These are phyloP conservation scores for Sinocyclocheilus grahami DNA, from an alignment of 2,113 vertebrate species.

Conservation along the genomic window DNA sequence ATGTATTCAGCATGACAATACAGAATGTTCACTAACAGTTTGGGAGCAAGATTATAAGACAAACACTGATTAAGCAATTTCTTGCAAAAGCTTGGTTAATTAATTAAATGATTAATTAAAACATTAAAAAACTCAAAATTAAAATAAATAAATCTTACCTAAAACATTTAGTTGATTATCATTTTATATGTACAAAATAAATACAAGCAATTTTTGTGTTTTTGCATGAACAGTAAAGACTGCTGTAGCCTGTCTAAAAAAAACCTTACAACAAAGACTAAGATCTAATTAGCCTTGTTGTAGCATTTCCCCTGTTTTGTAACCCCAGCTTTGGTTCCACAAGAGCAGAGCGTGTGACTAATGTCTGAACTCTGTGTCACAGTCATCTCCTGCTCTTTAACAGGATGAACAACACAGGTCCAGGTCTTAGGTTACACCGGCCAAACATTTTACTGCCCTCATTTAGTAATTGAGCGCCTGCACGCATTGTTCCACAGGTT, in stretches of 20 bases:
- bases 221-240: background rate
- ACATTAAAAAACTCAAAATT: too few relatives aligned
- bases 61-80: background rate
- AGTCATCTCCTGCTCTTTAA: slow-evolving; percentile 39
- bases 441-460: slow-evolving; percentile 51
- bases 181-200: background rate
- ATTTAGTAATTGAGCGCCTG: slow-evolving; percentile 60
- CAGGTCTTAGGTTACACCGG: slow-evolving; percentile 50
- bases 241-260: background rate
- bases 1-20: background rate
- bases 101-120: too few relatives aligned
- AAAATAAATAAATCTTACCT: background rate
- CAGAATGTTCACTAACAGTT: background rate
- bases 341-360: slow-evolving; percentile 59
- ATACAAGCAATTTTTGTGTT: background rate
- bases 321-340: slow-evolving; percentile 42
- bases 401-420: background rate
- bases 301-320: background rate
- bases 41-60: background rate
- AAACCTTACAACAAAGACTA: background rate
- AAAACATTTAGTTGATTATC: background rate
- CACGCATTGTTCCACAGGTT: slow-evolving; percentile 53
- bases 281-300: background rate
- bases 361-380: slow-evolving; percentile 48
- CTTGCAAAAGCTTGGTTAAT: background rate